Conservation (phyloP, 2,888 invertebrate genomes). For the Cantharis lateralis region DNA sequence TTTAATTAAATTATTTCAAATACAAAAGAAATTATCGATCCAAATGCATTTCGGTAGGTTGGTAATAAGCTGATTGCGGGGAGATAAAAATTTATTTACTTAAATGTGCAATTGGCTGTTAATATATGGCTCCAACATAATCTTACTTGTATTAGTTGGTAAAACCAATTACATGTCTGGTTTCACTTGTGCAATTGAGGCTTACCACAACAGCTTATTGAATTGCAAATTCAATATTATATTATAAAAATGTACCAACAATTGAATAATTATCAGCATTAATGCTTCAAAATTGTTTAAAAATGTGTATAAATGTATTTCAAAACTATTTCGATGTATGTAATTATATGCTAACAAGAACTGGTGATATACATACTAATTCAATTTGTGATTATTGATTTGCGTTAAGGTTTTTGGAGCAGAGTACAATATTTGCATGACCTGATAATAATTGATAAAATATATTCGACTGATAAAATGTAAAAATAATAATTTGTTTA, state of each 20-base stretch:
- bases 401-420: constrained; percentile 11
- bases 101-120: constrained; percentile 23
- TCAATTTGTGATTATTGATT: constrained; percentile 21
- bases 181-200: constrained; percentile 17
- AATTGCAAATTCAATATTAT: neutral
- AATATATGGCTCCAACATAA: constrained; percentile 15
- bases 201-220: constrained; percentile 17
- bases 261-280: neutral
- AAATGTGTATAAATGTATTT: neutral
- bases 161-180: constrained; percentile 14
- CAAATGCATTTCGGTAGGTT: neutral
- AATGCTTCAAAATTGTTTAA: neutral
- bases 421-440: constrained; percentile 22
- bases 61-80: neutral
- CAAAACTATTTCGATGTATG: neutral
- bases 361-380: constrained; percentile 4
- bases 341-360: neutral
- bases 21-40: neutral
- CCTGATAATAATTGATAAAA: constrained; percentile 14
- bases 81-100: constrained; percentile 20
- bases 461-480: constrained; percentile 42
- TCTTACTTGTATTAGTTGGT: constrained; percentile 6
- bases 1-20: neutral
- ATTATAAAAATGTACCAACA: neutral
- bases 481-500: constrained; percentile 40